Conservation (phyloP, 2,888 invertebrate genomes). For the Diarsia dahlii region DNA sequence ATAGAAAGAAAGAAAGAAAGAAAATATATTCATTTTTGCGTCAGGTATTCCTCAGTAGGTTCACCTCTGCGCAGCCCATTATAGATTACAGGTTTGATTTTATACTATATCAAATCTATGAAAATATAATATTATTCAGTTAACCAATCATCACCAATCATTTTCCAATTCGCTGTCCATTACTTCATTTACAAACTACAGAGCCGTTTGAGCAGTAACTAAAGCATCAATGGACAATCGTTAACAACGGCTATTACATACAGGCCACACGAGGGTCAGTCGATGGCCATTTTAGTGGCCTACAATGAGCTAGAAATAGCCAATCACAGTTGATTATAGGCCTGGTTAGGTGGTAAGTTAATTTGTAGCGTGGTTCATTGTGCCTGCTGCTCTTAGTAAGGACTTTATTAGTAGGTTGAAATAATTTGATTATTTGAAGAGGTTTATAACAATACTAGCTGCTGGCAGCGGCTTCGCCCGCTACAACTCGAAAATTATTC, state of each 20-base stretch:
- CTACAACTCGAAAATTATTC: too few relatives aligned
- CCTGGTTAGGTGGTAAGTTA: not conserved
- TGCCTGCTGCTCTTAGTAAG: not conserved
- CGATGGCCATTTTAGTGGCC: constrained; percentile 30
- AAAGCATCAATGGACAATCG: constrained; percentile 36
- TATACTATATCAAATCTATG: not conserved
- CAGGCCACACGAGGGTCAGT: constrained; percentile 35
- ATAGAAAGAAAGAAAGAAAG: not conserved
- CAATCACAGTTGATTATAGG: constrained; percentile 22
- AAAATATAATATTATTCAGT: not conserved
- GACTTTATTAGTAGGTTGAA: not conserved
- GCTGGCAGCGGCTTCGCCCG: too few relatives aligned
- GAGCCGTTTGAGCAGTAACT: constrained; percentile 17
- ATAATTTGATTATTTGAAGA: not conserved
- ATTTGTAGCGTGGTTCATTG: constrained; percentile 12
- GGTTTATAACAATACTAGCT: too few relatives aligned
- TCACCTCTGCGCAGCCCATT: not conserved
- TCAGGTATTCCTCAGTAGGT: not conserved
- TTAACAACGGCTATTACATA: constrained; percentile 42
- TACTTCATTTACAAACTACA: constrained; percentile 34
- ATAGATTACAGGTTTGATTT: not conserved
- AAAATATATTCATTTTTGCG: not conserved
- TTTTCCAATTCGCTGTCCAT: constrained; percentile 1
- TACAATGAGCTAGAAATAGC: constrained; percentile 30
- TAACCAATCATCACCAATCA: not conserved